A percentile compares a stretch with the other conserved stretches of the same genome.
Conservation (phyloP, 2,888 invertebrate species). For the Ochropacha duplaris region DNA sequence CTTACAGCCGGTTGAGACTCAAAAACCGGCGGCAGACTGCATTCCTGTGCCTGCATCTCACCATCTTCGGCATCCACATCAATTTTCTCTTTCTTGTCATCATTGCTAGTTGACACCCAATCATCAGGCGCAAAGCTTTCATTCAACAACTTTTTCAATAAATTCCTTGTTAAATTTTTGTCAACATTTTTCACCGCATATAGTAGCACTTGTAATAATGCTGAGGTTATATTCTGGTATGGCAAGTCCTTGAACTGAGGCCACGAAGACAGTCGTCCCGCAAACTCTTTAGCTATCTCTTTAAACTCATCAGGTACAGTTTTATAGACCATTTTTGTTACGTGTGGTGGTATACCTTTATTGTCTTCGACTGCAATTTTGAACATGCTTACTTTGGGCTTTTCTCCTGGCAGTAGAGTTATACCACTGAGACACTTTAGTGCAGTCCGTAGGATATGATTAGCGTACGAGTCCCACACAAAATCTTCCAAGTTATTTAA, state of each 20-base stretch:
- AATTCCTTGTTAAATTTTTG: constrained; percentile 73
- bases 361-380: constrained; percentile 47
- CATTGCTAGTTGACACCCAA: constrained; percentile 46
- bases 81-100: constrained; percentile 33
- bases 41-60: constrained; percentile 2
- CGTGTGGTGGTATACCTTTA: constrained; percentile 65
- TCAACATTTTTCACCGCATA: constrained; percentile 84
- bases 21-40: constrained; percentile 84
- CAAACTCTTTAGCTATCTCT: constrained; percentile 85
- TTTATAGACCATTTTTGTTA: constrained; percentile 68
- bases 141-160: constrained; percentile 84
- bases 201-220: constrained; percentile 86
- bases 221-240: constrained; percentile 87
- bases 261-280: constrained; percentile 85
- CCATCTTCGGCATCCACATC: constrained; percentile 24
- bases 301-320: constrained; percentile 83
- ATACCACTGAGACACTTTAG: constrained; percentile 88
- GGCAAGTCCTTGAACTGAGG: constrained; percentile 90
- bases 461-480: constrained; percentile 89
- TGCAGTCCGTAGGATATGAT: constrained; percentile 88
- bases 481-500: constrained; percentile 94
- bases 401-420: constrained; percentile 74
- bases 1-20: constrained; percentile 84
- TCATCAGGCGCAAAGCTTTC: constrained; percentile 84
- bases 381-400: constrained; percentile 69